phyloP scores from a whole-genome alignment of 2,113 vertebrate species.

The Sphyrna mokarran region DNA sequence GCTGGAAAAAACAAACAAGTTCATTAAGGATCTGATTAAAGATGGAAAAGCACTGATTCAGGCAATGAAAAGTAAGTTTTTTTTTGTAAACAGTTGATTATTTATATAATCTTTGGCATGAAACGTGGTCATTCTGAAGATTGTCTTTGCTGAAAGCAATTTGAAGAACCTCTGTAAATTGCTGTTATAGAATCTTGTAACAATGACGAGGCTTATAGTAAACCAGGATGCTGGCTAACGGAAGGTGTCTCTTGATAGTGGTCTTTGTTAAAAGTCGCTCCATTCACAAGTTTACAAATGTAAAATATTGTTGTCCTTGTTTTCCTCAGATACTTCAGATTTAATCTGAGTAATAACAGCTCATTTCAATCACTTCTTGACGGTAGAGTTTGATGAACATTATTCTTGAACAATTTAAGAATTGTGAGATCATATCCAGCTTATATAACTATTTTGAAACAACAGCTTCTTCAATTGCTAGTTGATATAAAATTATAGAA shows the following conservation, averaged over 20 bases:
- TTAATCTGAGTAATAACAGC: neutral
- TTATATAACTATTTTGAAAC: neutral
- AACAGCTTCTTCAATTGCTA: neutral
- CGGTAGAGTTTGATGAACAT: neutral
- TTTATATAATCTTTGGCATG: neutral
- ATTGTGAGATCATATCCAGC: neutral
- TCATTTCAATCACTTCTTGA: neutral
- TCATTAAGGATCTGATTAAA: conserved; percentile 96
- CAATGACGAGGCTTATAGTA: neutral
- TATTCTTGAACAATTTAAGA: neutral
- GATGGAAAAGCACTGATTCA: conserved; percentile 85
- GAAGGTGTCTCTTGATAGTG: neutral
- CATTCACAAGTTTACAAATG: neutral
- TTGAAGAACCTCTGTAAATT: neutral
- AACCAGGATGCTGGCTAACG: neutral
- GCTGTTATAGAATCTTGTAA: neutral
- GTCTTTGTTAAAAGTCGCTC: neutral
- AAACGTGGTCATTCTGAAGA: neutral
- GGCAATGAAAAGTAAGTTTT: conserved; percentile 82
- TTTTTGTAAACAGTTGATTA: neutral
- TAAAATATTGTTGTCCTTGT: neutral
- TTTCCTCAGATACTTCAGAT: neutral
- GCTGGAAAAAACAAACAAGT: conserved; percentile 97
- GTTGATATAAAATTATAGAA: neutral
- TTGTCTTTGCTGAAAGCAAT: neutral